Evolutionary conservation across 2,113 vertebrate genomes (phyloP).

Genomic region (Lontra canadensis): DNA sequence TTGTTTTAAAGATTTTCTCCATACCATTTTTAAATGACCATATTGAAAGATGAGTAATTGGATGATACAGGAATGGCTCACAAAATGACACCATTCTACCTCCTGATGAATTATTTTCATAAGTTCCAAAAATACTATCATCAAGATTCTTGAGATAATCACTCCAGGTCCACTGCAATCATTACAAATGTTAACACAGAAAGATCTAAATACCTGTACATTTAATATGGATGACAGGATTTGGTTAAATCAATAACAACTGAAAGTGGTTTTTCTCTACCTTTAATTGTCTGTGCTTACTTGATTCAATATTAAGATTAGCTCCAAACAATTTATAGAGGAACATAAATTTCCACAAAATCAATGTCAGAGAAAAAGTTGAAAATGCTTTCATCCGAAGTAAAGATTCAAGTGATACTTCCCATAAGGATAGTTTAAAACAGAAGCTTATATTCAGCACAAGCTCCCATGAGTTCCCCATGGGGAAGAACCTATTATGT

Average conservation of each 20-base stretch:
- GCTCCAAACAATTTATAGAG: not conserved
- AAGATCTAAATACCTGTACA: not conserved
- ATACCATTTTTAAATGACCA: not conserved
- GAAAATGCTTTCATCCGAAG: not conserved
- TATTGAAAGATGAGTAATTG: not conserved
- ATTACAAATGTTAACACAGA: not conserved
- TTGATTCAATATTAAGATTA: slow-evolving; percentile 6
- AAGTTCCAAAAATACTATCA: not conserved
- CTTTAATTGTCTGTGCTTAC: not conserved
- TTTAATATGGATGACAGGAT: not conserved
- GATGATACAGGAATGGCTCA: not conserved
- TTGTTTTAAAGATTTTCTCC: not conserved
- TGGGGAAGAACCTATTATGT: not conserved
- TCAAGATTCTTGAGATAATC: not conserved
- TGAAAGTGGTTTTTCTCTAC: not conserved
- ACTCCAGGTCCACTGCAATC: not conserved
- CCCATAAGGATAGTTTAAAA: not conserved
- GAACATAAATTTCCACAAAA: not conserved
- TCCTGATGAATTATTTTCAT: not conserved
- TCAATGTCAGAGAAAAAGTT: not conserved
- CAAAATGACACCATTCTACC: not conserved
- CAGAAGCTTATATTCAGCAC: not conserved
- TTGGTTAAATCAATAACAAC: not conserved
- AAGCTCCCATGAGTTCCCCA: not conserved
- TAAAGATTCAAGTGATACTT: not conserved